Conservation (phyloP, 92 coral and sea anemone species). For the Phymanthus crucifer region DNA sequence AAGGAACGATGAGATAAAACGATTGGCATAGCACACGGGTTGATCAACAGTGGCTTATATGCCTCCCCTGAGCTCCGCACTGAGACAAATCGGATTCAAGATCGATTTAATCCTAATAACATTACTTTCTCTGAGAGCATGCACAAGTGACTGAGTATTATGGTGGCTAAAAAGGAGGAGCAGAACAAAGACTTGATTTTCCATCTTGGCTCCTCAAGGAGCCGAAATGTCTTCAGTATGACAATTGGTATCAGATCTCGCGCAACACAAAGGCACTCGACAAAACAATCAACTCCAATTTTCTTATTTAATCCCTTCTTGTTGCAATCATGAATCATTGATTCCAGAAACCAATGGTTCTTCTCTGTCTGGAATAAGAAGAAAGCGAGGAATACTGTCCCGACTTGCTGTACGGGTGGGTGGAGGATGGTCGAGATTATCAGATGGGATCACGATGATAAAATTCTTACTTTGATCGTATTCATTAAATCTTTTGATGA, state of each 20-base stretch:
- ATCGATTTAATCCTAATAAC: no score
- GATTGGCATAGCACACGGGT: no score
- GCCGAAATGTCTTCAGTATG: not conserved
- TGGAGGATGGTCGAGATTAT: not conserved
- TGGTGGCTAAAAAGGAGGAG: not conserved
- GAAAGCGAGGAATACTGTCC: not conserved
- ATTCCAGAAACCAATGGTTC: not conserved
- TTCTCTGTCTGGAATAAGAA: not conserved
- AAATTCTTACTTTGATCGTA: not conserved
- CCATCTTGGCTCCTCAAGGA: not conserved
- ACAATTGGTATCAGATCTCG: conserved; percentile 2
- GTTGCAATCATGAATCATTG: not conserved
- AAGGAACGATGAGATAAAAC: no score
- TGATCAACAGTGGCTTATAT: no score
- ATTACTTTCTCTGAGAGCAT: not conserved
- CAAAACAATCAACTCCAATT: not conserved
- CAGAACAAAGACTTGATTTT: not conserved
- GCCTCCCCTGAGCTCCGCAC: no score
- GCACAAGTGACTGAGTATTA: not conserved
- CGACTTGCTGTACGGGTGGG: not conserved
- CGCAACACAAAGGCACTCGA: not conserved
- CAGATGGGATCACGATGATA: not conserved
- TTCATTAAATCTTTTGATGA: no score
- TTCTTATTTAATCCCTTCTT: not conserved
- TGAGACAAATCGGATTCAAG: no score